These are phyloP conservation scores for Rhopalosiphum maidis DNA, from an alignment of 1,140 invertebrate species.

Conservation along the genomic window DNA sequence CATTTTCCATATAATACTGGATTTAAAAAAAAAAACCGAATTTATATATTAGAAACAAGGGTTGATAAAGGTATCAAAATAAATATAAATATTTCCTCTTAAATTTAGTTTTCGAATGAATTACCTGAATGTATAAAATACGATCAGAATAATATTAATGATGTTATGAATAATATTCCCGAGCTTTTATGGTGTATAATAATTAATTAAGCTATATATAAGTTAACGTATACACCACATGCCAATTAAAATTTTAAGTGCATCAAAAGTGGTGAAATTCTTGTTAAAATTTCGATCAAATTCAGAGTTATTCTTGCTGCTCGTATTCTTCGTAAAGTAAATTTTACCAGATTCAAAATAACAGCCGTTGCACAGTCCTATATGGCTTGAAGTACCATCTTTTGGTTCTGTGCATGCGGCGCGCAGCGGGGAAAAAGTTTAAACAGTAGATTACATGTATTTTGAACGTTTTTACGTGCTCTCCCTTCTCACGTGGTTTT, in stretches of 20 bases:
- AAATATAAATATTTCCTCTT: neutral
- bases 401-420: neutral
- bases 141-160: neutral
- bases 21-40: no score
- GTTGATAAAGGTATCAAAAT: neutral
- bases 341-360: neutral
- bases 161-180: neutral
- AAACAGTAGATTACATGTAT: neutral
- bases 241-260: neutral
- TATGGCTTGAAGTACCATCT: neutral
- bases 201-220: no score
- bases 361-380: neutral
- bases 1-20: no score
- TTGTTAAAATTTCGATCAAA: neutral
- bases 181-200: neutral
- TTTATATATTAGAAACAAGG: neutral
- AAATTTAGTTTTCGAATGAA: neutral
- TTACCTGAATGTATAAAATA: neutral
- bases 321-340: neutral
- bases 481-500: neutral
- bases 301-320: neutral
- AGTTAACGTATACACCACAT: no score
- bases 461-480: slow-evolving; percentile 17
- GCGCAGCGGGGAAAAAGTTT: slow-evolving; percentile 39
- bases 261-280: neutral